Evolutionary conservation across 1,140 invertebrate species (phyloP).

Genomic region (Goniozus legneri): DNA sequence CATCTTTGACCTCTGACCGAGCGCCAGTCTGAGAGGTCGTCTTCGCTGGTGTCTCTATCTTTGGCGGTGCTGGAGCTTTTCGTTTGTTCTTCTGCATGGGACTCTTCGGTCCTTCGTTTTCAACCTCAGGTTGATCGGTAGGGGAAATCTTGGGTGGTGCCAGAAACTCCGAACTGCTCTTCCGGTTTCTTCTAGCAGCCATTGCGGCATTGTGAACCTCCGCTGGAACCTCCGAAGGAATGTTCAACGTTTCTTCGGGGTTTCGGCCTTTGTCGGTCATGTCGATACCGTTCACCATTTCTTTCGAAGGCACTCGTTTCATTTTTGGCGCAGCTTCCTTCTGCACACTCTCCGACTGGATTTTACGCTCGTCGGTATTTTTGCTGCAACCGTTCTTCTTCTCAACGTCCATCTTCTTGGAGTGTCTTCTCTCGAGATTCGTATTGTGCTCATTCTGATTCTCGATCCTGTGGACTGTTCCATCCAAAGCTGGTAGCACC

Average conservation of each 20-base stretch:
- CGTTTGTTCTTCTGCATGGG: conserved; percentile 67
- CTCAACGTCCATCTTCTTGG: conserved; percentile 37
- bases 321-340: conserved; percentile 18
- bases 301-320: conserved; percentile 9
- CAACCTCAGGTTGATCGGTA: conserved; percentile 10
- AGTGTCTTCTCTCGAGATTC: conserved; percentile 47
- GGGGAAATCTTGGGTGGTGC: conserved; percentile 14
- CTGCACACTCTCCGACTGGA: conserved; percentile 2
- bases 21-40: conserved; percentile 6
- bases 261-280: conserved; percentile 20
- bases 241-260: conserved; percentile 11
- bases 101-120: conserved; percentile 41
- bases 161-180: conserved; percentile 46
- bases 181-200: conserved; percentile 65
- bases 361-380: not conserved
- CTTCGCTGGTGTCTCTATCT: conserved; percentile 12
- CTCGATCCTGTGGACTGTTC: conserved; percentile 47
- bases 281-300: conserved; percentile 19
- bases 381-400: conserved; percentile 8
- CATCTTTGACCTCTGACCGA: conserved; percentile 15
- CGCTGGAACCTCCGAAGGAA: conserved; percentile 57
- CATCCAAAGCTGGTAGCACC: conserved; percentile 56
- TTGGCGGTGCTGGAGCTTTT: conserved; percentile 69
- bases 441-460: conserved; percentile 54
- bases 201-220: conserved; percentile 69